Evolutionary conservation across 2,797 vertebrate genomes (phyloP).

Genomic region (Lacerta bilineata): DNA sequence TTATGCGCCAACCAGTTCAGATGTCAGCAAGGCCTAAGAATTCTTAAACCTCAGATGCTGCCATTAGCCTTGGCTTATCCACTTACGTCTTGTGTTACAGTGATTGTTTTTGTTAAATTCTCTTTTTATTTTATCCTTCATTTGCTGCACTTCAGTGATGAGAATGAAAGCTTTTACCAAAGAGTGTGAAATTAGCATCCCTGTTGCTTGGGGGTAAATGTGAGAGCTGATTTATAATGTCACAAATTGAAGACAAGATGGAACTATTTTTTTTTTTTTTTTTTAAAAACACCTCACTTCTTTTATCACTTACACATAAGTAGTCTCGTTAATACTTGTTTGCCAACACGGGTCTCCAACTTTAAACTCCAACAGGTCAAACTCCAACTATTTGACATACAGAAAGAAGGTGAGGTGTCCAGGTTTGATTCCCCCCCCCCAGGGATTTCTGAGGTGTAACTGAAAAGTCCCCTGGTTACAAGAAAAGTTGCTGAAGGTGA

Average conservation of each 20-base stretch:
- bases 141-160: slow-evolving; percentile 47
- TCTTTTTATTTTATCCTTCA: slow-evolving; percentile 26
- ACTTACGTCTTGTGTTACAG: slow-evolving; percentile 28
- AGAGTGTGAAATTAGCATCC: slow-evolving; percentile 61
- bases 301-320: slow-evolving; percentile 44
- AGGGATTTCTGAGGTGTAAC: not conserved
- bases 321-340: slow-evolving; percentile 45
- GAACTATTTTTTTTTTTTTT: slow-evolving; percentile 15
- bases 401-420: slow-evolving; percentile 6
- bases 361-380: not conserved
- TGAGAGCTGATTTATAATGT: slow-evolving; percentile 65
- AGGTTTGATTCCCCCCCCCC: not conserved
- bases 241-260: slow-evolving; percentile 67
- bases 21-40: not conserved
- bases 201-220: slow-evolving; percentile 52
- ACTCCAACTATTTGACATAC: slow-evolving; percentile 35
- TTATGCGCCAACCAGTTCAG: not conserved
- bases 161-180: slow-evolving; percentile 47
- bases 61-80: not conserved
- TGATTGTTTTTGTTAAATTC: not conserved
- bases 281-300: slow-evolving; percentile 48
- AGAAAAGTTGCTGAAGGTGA: too few relatives aligned
- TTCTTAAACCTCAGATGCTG: not conserved
- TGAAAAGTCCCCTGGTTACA: not conserved
- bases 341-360: slow-evolving; percentile 52